These are phyloP conservation scores for Silurus glanis DNA, from an alignment of 2,113 vertebrate species.

Conservation along the genomic window DNA sequence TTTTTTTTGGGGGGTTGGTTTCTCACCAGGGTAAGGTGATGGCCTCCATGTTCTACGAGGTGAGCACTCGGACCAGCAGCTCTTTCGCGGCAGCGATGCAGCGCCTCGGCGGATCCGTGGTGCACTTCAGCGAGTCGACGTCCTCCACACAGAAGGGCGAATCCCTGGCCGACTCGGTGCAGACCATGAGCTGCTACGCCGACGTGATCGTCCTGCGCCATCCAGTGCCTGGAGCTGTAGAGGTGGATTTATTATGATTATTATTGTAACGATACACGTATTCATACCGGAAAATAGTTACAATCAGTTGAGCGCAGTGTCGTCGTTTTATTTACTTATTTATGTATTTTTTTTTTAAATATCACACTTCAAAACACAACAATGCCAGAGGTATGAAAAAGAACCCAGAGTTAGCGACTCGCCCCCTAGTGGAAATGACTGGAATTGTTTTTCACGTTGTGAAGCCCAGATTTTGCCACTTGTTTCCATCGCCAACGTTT, in stretches of 20 bases:
- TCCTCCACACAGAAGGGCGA: conserved; percentile 95
- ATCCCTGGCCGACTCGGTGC: conserved; percentile 88
- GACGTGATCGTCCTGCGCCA: conserved; percentile 92
- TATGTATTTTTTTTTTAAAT: too few relatives aligned
- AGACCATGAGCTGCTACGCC: conserved; percentile 94
- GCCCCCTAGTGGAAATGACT: too few relatives aligned
- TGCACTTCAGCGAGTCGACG: conserved; percentile 88
- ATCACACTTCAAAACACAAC: too few relatives aligned
- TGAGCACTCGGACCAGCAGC: conserved; percentile 93
- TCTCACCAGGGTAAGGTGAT: conserved; percentile 87
- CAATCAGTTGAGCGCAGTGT: too few relatives aligned
- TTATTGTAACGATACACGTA: too few relatives aligned
- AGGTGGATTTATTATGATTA: conserved; percentile 72
- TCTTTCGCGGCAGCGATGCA: conserved; percentile 92
- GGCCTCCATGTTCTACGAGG: conserved; percentile 97
- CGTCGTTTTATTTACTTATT: too few relatives aligned
- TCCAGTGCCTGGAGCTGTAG: conserved; percentile 85
- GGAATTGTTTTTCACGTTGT: too few relatives aligned
- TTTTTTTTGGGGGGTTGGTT: neutral
- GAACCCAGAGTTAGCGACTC: too few relatives aligned
- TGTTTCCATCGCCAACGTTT: too few relatives aligned
- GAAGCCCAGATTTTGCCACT: too few relatives aligned
- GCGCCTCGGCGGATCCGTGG: conserved; percentile 86
- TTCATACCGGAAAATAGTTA: too few relatives aligned
- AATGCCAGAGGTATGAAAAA: too few relatives aligned